Base-by-base conservation (phyloP, 2,113 vertebrate species). In the Epinephelus lanceolatus region DNA sequence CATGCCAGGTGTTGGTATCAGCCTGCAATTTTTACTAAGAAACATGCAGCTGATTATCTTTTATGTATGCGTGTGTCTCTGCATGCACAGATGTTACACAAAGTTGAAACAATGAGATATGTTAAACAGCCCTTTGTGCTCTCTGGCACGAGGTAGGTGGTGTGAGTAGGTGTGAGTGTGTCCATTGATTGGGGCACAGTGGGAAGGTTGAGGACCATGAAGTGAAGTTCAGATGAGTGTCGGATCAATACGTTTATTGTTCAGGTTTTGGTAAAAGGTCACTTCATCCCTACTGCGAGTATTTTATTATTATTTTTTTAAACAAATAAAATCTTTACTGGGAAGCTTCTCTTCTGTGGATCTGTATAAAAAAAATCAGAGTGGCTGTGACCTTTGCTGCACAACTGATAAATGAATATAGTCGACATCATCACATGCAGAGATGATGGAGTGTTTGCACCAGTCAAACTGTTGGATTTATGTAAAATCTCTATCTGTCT, bases 201-300 rank as follows among this genome's bases (percentile, higher is more conserved):
- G 18, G 65, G 55, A 84, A 78, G 55, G 47, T 42, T 57, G 61
- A 60, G 67, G 12, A 62, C n/a, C 65, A 19, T 75, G 72, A 89
- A 86, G 59, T 76, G 51, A 82, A 86, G 78, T 86, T 89, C 78
- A 74, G 69, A 53, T 37, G 68, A 63, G 65, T 57, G 49, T 69
- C 19, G 19, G 72, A 88, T 91, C 85, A 65, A 86, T 88, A 21
- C 11, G 10, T 78, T 62, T 79, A 65, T 89, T 88, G 57, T 76
- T 85, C 71, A 65, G 60, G 78, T 74, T 87, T 65, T 77, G 71
- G 19, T 30, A 60, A 89, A 93, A 92, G 86, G 87, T 86, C 84
- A 88, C 67, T 21, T 86, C 30, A 66, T 33, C 73, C 52, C 55
- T 8, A 27, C 82, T 76, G 71, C 71, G 72, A 80, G 76, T 68